Evolutionary conservation across 1,140 invertebrate genomes (phyloP), one percentile per base, ranked within the genome.

Genomic region (Centruroides vittatus): DNA sequence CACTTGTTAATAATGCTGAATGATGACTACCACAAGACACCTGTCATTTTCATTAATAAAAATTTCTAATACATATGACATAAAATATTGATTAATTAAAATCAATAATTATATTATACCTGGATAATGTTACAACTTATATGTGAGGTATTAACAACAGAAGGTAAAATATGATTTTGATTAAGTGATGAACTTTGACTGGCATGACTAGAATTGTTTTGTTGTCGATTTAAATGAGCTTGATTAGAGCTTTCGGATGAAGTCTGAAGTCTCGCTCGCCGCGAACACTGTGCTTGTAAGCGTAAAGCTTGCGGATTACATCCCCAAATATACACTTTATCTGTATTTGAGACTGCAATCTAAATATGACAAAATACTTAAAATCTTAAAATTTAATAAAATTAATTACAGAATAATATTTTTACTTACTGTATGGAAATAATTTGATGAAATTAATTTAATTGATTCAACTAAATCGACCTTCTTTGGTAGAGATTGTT

Each of bases 391-490:
- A 4, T 41, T 41, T 41, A 41, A 41, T 4, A 4, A 41, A 41
- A 41, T 41, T 4, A 41, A 4, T 7, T 4, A 41, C 7, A 41
- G 36, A 4, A 41, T 4, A 41, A 4, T 41, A 41, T 4, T 4
- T 4, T 4, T 41, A 78, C 82, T 80, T 78, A 88, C 86, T 77
- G 83, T 87, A 67, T 88, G 86, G 75, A 90, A 91, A 73, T 86
- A 89, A 69, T 82, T 84, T 46, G 85, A 84, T 59, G 84, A 77
- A 68, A 90, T 82, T 62, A 81, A 74, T 59, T 76, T 79, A 65
- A 88, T 81, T 58, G 75, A 74, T 65, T 78, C 78, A 3, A 80
- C 73, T 53, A 82, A 70, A 13, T 79, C 68, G 41, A 81, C 75
- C 57, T 83, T 71, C 70, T 79, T 78, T 9, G 85, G 85, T 23